Evolutionary conservation across 2,888 invertebrate genomes (phyloP), one percentile per base, ranked within the genome.

Genomic region (Micropterix aruncella): DNA sequence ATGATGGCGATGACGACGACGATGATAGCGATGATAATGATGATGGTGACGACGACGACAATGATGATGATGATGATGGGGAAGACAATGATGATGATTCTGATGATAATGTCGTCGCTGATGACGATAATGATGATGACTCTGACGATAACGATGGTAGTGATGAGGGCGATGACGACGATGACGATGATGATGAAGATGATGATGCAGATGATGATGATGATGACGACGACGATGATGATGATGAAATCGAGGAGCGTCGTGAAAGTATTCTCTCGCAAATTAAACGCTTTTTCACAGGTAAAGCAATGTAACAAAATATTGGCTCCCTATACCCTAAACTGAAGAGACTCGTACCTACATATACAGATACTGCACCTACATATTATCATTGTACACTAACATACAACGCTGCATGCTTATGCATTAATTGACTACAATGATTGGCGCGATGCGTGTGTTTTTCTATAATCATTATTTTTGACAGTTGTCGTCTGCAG

Each of bases 401-500:
- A n/a, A n/a, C n/a, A n/a, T n/a, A n/a, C n/a, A n/a, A n/a, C n/a
- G n/a, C n/a, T n/a, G n/a, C n/a, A n/a, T n/a, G n/a, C n/a, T n/a
- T n/a, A n/a, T n/a, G n/a, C n/a, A n/a, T n/a, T n/a, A n/a, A n/a
- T n/a, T n/a, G n/a, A n/a, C n/a, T n/a, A n/a, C n/a, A n/a, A n/a
- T n/a, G n/a, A n/a, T n/a, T n/a, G n/a, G n/a, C n/a, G n/a, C n/a
- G n/a, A n/a, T n/a, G n/a, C n/a, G n/a, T n/a, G n/a, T n/a, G n/a
- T n/a, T n/a, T n/a, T n/a, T n/a, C n/a, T n/a, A n/a, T n/a, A n/a
- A n/a, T n/a, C n/a, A n/a, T n/a, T n/a, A 7, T 27, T 27, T 27
- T 27, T 27, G 27, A 60, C 68, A 74, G 75, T 73, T 72, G 68
- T 74, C 75, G 77, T 75, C 77, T 77, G 77, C 77, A 76, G 77